Evolutionary conservation across 2,113 vertebrate species (phyloP).

Genomic region (Sitta europaea): DNA sequence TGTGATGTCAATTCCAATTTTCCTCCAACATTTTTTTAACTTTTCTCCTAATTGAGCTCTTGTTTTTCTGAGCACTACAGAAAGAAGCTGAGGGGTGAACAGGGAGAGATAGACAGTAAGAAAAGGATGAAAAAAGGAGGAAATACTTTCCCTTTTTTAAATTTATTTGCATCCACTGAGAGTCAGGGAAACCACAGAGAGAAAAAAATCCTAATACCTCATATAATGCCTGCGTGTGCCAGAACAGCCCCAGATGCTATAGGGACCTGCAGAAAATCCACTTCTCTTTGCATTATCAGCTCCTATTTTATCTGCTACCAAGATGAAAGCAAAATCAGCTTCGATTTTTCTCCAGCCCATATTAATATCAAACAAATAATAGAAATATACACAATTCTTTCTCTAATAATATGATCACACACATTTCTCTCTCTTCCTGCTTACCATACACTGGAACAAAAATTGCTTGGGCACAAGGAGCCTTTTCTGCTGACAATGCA

Average conservation of each 20-base stretch:
- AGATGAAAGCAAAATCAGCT: neutral
- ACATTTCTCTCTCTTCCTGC: neutral
- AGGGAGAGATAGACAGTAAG: neutral
- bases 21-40: slow-evolving; percentile 30
- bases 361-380: neutral
- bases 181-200: neutral
- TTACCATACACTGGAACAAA: neutral
- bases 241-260: neutral
- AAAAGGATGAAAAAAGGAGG: neutral
- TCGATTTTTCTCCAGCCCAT: neutral
- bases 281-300: neutral
- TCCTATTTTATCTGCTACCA: neutral
- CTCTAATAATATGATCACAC: neutral
- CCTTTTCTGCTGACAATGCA: neutral
- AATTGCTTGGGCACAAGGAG: neutral
- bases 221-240: neutral
- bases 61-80: neutral
- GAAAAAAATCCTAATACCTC: neutral
- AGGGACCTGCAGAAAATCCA: neutral
- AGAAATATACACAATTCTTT: neutral
- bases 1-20: slow-evolving; percentile 54
- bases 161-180: neutral
- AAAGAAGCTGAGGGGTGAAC: neutral
- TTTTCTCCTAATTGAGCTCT: neutral
- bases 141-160: neutral